Conservation (phyloP, 2,888 invertebrate genomes). For the Thecocarcelia acutangulata region DNA sequence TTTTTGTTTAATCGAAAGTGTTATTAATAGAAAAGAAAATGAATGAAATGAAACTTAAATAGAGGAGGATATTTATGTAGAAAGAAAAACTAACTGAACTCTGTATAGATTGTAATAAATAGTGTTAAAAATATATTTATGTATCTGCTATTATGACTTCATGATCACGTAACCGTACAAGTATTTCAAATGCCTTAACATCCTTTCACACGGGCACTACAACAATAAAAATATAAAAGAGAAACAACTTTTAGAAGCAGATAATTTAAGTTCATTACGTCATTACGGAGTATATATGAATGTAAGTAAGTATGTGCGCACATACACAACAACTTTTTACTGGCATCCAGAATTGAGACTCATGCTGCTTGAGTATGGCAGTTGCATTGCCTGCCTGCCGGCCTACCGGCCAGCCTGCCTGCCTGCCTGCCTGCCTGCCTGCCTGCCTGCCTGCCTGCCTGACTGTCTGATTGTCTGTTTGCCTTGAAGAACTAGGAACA, state of each 20-base stretch:
- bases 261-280: constrained; percentile 65
- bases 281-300: constrained; percentile 23
- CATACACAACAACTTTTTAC: constrained; percentile 17
- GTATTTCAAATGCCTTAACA: constrained; percentile 47
- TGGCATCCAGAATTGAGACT: constrained; percentile 29
- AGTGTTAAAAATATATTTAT: constrained; percentile 46
- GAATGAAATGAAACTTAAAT: constrained; percentile 38
- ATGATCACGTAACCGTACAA: constrained; percentile 54
- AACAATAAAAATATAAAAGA: constrained; percentile 35
- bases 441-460: constrained; percentile 46
- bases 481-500: constrained; percentile 50
- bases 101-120: constrained; percentile 43
- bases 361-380: constrained; percentile 51
- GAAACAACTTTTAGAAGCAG: constrained; percentile 44
- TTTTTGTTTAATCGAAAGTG: constrained; percentile 64
- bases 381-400: constrained; percentile 40
- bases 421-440: constrained; percentile 35
- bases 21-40: constrained; percentile 56
- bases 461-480: constrained; percentile 33
- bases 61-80: not conserved
- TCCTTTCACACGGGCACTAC: constrained; percentile 56
- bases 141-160: constrained; percentile 52
- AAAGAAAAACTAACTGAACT: constrained; percentile 47
- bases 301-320: not conserved
- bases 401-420: constrained; percentile 23